Conservation (phyloP, 92 coral and sea anemone genomes). For the Galaxea fascicularis region DNA sequence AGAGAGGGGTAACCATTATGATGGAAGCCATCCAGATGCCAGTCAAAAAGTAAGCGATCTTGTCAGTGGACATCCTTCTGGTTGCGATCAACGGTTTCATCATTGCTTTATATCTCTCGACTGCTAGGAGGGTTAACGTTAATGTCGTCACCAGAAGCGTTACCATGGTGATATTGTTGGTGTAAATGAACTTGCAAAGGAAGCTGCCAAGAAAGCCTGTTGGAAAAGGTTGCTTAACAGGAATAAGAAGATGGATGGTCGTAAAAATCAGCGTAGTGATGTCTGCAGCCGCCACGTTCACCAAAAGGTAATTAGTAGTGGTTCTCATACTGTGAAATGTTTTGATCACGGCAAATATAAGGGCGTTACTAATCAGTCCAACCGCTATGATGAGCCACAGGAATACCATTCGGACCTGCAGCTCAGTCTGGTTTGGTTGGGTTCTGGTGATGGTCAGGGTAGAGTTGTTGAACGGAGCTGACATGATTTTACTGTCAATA, state of each 20-base stretch:
- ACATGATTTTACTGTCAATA: neutral
- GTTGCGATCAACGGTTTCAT: conserved; percentile 58
- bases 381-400: conserved; percentile 57
- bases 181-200: conserved; percentile 58
- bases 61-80: conserved; percentile 48
- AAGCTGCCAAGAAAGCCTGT: conserved; percentile 25
- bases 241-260: conserved; percentile 46
- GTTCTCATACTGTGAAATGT: conserved; percentile 58
- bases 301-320: conserved; percentile 60
- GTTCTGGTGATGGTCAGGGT: neutral
- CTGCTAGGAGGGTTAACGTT: conserved; percentile 59
- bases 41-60: conserved; percentile 50
- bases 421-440: neutral
- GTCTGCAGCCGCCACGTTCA: conserved; percentile 75
- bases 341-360: conserved; percentile 58
- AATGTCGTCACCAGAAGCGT: conserved; percentile 62
- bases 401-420: conserved; percentile 27
- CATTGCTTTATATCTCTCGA: conserved; percentile 69
- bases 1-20: conserved; percentile 59
- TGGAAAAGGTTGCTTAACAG: conserved; percentile 3
- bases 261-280: conserved; percentile 59
- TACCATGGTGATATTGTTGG: conserved; percentile 64
- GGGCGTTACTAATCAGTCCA: conserved; percentile 66
- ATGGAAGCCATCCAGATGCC: conserved; percentile 64
- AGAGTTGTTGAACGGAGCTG: neutral